Evolutionary conservation across 1,140 invertebrate species (phyloP).

Genomic region (Neodiprion pinetum): DNA sequence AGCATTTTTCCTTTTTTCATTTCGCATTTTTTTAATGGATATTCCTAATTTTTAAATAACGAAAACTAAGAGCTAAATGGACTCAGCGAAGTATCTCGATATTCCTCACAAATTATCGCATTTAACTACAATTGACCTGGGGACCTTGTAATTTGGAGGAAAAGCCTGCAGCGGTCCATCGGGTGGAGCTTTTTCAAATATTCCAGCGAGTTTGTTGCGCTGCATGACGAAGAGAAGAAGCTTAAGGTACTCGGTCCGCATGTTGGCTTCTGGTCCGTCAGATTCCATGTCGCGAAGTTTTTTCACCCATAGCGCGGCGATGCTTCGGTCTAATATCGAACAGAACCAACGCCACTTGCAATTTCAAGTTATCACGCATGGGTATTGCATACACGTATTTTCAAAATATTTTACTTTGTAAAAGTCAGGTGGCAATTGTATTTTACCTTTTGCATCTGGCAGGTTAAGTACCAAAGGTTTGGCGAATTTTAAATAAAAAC

Average conservation of each 20-base stretch:
- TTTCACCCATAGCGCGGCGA: conserved; percentile 52
- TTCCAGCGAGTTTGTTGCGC: conserved; percentile 42
- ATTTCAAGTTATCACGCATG: neutral
- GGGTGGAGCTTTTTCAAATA: conserved; percentile 46
- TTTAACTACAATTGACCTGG: conserved; percentile 12
- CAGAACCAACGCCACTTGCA: neutral
- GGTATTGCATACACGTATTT: neutral
- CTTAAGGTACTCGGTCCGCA: conserved; percentile 49
- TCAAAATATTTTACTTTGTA: neutral
- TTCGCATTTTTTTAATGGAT: conserved; percentile 42
- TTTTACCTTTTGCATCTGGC: conserved; percentile 44
- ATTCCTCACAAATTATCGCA: neutral
- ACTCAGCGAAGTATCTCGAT: too few species aligned
- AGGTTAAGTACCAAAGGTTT: conserved; percentile 51
- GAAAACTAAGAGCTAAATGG: too few species aligned
- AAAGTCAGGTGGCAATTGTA: neutral
- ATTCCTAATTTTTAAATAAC: neutral
- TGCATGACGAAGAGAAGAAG: conserved; percentile 52
- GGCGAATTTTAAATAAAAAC: conserved; percentile 50
- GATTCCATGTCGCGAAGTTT: conserved; percentile 40
- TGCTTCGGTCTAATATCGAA: conserved; percentile 42
- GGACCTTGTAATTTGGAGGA: conserved; percentile 40
- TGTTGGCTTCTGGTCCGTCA: conserved; percentile 29
- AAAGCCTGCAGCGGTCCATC: conserved; percentile 39
- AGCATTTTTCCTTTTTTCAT: conserved; percentile 36